A percentile compares a stretch with the other conserved stretches of the same genome.
These are phyloP conservation scores for Holothuria scabra DNA, from an alignment of 53 echinoderm and acorn worm genomes.

Conservation along the genomic window DNA sequence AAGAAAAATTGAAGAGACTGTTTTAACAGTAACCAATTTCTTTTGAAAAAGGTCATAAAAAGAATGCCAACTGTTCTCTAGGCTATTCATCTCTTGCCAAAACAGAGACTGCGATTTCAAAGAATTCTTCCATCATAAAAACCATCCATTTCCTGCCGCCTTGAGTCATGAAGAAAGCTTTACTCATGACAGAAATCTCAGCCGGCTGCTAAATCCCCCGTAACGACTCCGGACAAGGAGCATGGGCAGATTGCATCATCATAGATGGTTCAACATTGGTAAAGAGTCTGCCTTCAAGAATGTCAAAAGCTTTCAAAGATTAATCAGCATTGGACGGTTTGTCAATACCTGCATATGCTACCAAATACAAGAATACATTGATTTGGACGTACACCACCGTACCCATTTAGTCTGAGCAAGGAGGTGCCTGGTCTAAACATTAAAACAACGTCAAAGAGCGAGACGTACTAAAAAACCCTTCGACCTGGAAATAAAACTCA, in stretches of 20 bases:
- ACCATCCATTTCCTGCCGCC: slow-evolving; percentile 51
- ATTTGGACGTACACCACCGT: slow-evolving; percentile 45
- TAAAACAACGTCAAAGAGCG: slow-evolving; percentile 42
- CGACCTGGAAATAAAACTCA: no score
- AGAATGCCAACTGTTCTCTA: slow-evolving; percentile 47
- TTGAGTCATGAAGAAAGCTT: slow-evolving; percentile 46
- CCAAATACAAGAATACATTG: slow-evolving; percentile 37
- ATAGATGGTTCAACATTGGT: slow-evolving; percentile 58
- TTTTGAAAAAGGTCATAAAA: slow-evolving; percentile 2
- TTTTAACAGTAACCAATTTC: slow-evolving; percentile 21
- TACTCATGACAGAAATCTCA: slow-evolving; percentile 39
- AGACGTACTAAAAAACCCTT: slow-evolving; percentile 1
- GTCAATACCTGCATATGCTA: neutral
- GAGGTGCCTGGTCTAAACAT: no score
- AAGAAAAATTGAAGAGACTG: neutral
- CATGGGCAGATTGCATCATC: slow-evolving; percentile 29
- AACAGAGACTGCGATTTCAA: neutral
- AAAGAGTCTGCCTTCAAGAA: slow-evolving; percentile 38
- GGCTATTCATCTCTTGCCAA: slow-evolving; percentile 10
- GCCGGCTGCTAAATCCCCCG: no score
- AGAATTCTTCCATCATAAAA: slow-evolving; percentile 54
- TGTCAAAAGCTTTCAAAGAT: slow-evolving; percentile 37
- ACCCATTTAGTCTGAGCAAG: slow-evolving; percentile 44
- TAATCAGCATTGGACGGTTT: slow-evolving; percentile 34
- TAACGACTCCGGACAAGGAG: neutral